Base-by-base conservation (phyloP, 2,888 invertebrate genomes). In the Eueremaeus valkanovi region DNA sequence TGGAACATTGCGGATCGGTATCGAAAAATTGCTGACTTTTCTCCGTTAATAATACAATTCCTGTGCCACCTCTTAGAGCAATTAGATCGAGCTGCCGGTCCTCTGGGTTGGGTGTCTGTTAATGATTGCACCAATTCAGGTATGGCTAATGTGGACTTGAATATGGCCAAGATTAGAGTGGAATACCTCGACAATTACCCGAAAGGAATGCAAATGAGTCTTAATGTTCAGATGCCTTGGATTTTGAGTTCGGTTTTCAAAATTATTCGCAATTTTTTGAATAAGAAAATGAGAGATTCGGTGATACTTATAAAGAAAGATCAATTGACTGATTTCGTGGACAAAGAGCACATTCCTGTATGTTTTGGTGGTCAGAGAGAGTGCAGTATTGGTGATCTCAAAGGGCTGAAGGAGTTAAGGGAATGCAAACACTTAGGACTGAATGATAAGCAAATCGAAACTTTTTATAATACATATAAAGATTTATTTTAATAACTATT, bases 221-320 rank as follows among this genome's bases (percentile, higher is more conserved):
- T 63, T 3, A 61, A 40, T 29, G 68, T 74, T 8, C 68, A 74
- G 40, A 9, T 66, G 66, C 74, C 74, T 3, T 74, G 74, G 74
- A n/a, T 74, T n/a, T 18, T 74, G 29, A 74, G 36, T 11, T 36
- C 66, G 1, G 31, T 31, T 13, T 31, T 61, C 18, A 61, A 40
- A 16, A 3, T 68, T 3, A 24, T 68, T 1, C n/a, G 24, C 9
- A 21, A n/a, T 21, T 68, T 68, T 40, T 42, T 68, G 68, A 3
- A 31, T 31, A 33, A 31, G 16, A 18, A 13, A 5, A n/a, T 36
- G 21, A 66, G 66, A 31, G 66, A 66, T 66, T 21, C 11, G 1
- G 16, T 66, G 1, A 31, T 33, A 18, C 16, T 36, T 2, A n/a
- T 42, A 13, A 40, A n/a, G n/a, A 36, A 40, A n/a, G 21, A 68